Conservation (phyloP, 2,113 vertebrate species). For the Rhegmatorhina hoffmannsi region DNA sequence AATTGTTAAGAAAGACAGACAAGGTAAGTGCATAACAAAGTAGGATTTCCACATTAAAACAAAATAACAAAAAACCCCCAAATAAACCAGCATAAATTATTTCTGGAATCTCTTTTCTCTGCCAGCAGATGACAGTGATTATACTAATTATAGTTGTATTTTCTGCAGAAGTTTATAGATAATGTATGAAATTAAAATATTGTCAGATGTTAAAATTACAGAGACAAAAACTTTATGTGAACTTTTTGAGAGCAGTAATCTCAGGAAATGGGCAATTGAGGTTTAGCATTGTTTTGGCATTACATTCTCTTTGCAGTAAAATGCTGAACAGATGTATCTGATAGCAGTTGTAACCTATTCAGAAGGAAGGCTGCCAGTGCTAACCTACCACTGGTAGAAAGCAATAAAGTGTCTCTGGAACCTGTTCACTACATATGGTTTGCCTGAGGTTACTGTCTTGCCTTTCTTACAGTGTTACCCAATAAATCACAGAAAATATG, state of each 20-base stretch:
- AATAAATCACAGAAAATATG: conserved; percentile 61
- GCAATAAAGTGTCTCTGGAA: conserved; percentile 52
- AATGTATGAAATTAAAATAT: conserved; percentile 48
- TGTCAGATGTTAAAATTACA: conserved; percentile 40
- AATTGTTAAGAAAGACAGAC: background rate
- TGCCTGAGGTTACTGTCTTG: conserved; percentile 63
- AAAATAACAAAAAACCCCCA: background rate
- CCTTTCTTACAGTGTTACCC: conserved; percentile 9
- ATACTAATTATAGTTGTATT: conserved; percentile 24
- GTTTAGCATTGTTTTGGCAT: conserved; percentile 46
- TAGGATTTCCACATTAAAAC: background rate
- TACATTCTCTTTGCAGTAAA: conserved; percentile 13
- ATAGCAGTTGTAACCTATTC: conserved; percentile 50
- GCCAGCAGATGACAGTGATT: conserved; percentile 23
- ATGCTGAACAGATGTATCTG: conserved; percentile 63
- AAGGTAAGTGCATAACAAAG: background rate
- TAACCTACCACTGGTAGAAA: conserved; percentile 45
- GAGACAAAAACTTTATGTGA: conserved; percentile 9
- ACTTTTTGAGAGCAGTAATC: conserved; percentile 44
- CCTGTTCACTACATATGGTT: conserved; percentile 57
- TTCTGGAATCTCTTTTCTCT: conserved; percentile 22
- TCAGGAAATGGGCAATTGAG: conserved; percentile 51
- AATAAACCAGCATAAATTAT: conserved; percentile 12
- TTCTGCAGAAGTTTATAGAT: conserved; percentile 24
- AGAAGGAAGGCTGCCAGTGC: conserved; percentile 29